Percentiles rank a stretch among this genome's conserved stretches.
phyloP scores from a whole-genome alignment of 2,113 vertebrate species.

The Pygoscelis adeliae region DNA sequence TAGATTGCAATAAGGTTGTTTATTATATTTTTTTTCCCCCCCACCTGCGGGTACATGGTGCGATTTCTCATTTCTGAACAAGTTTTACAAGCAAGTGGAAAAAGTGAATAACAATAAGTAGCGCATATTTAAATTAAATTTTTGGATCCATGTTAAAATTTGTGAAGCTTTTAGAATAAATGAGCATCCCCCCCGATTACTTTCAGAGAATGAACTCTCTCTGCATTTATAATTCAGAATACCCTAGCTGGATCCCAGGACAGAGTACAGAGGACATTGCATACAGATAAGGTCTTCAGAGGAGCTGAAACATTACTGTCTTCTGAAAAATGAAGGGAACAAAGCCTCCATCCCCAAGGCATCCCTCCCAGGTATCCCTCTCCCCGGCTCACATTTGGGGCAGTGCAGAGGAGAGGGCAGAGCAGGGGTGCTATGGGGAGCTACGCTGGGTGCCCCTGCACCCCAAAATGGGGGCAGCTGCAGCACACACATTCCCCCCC shows the following conservation, averaged over 20 bases:
- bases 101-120: not conserved
- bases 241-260: not conserved
- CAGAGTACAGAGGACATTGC: not conserved
- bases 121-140: not conserved
- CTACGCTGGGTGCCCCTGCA: not conserved
- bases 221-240: not conserved
- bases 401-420: not conserved
- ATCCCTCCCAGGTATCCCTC: not conserved
- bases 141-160: constrained; percentile 2
- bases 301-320: not conserved
- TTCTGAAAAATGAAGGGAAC: not conserved
- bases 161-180: constrained; percentile 30
- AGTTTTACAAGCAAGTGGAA: constrained; percentile 1
- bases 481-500: fast-evolving
- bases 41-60: not conserved
- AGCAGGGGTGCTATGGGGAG: not conserved
- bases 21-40: not conserved
- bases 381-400: fast-evolving
- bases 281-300: not conserved
- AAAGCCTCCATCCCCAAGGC: not conserved
- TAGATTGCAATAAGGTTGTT: not conserved
- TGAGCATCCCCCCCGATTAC: not conserved
- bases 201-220: not conserved
- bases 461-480: not conserved
- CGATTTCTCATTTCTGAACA: constrained; percentile 17